Base-by-base conservation (phyloP, 2,797 vertebrate species). In the Smutsia temminckii region DNA sequence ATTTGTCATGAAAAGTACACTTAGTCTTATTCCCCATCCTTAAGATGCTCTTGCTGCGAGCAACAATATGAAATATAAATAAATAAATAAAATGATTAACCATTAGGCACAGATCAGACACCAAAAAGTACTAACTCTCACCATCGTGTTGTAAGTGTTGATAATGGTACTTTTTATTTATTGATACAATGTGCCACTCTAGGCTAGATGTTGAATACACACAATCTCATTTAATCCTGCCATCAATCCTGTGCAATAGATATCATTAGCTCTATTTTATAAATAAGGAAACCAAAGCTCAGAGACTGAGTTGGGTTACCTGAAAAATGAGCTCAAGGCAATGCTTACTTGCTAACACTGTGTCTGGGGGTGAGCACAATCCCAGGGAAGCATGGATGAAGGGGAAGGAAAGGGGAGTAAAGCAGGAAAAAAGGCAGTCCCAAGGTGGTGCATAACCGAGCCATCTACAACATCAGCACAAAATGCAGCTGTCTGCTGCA, bases 81-180 rank as follows among this genome's bases (percentile, higher is more conserved):
- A 46, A 46, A 83, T 68, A 92, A 93, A 72, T 81, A 91, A 85
- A 89, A 79, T 84, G 25, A 42, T 80, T 18, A 74, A 90, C 25
- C 32, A 49, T 49, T 29, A 32, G 20, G 21, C 79, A 61, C 3
- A 34, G 37, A 69, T 79, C 32, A 95, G 88, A 83, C 2, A 75
- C 27, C n/a, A 32, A 0, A 46, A 75, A 89, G 64, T 46, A 32
- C 16, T 53, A 93, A 78, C 34, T 75, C 84, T 49, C 9, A 64
- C 32, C 40, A 42, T 51, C 68, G 16, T 40, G 25, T 51, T 72
- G 27, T 75, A 88, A 71, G 84, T 61, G 32, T 61, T 32, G 40
- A 55, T 89, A 66, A 79, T 1, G 12, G 55, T 63, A 69, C 46
- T 94, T 81, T 89, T 71, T n/a, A 25, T 88, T 92, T 93, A 74